A percentile compares a stretch with the other conserved stretches of the same genome.
phyloP scores from a whole-genome alignment of 2,113 vertebrate species.

The Pterocles orientalis region DNA sequence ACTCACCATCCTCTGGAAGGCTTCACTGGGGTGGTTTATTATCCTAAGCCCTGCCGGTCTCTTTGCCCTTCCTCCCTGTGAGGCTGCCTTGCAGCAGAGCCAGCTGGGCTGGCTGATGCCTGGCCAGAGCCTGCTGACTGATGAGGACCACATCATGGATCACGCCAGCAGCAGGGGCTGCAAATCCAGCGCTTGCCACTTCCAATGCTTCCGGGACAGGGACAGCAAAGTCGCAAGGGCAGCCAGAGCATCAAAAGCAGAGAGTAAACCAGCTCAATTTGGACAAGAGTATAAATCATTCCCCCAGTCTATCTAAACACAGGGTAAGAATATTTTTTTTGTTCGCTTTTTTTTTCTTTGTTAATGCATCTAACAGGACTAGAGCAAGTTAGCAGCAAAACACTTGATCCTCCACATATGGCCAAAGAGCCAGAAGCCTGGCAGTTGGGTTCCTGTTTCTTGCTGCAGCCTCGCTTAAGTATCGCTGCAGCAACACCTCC shows the following conservation, averaged over 20 bases:
- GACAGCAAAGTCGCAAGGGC: not conserved
- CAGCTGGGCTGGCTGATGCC: not conserved
- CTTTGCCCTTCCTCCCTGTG: not conserved
- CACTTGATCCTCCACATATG: not conserved
- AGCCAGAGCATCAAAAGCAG: not conserved
- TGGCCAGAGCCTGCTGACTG: not conserved
- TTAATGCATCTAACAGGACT: not conserved
- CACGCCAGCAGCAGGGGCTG: not conserved
- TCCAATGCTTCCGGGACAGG: not conserved
- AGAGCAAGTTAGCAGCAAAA: not conserved
- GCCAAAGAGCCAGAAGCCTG: not conserved
- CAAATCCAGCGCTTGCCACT: rapidly evolving
- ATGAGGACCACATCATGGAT: not conserved
- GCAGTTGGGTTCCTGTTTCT: not conserved
- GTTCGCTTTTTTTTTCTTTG: not conserved
- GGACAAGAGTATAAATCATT: not conserved
- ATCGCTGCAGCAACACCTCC: not conserved
- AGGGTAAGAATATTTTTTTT: not conserved
- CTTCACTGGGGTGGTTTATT: not conserved
- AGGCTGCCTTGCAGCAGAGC: not conserved
- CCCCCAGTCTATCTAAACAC: not conserved
- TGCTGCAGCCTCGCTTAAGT: not conserved
- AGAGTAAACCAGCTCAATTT: not conserved
- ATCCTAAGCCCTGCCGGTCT: not conserved
- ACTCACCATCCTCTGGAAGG: constrained; percentile 13